Percentiles rank a stretch among this genome's conserved stretches.
These are phyloP conservation scores for Cephus cinctus DNA, from an alignment of 1,140 invertebrate genomes.

Conservation along the genomic window DNA sequence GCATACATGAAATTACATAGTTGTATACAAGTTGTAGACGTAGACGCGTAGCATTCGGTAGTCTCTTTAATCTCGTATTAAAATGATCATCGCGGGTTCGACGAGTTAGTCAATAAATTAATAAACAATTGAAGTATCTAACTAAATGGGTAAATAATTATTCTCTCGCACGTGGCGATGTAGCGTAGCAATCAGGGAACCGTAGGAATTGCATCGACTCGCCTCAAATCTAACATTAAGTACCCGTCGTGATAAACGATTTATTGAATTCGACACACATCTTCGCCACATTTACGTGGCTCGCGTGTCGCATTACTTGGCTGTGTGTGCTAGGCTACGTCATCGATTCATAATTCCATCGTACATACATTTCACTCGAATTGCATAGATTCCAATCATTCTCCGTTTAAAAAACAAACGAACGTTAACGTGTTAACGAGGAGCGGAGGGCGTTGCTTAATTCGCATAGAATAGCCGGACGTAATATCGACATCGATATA, in stretches of 20 bases:
- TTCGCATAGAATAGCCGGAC: too few relatives aligned
- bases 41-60: slow-evolving; percentile 29
- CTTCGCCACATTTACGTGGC: slow-evolving; percentile 21
- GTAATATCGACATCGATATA: too few relatives aligned
- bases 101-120: slow-evolving; percentile 41
- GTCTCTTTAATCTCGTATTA: slow-evolving; percentile 45
- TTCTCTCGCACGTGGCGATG: slow-evolving; percentile 26
- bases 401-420: too few relatives aligned
- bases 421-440: too few relatives aligned
- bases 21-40: slow-evolving; percentile 24
- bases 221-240: slow-evolving; percentile 40
- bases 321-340: slow-evolving; percentile 54
- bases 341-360: slow-evolving; percentile 34
- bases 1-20: slow-evolving; percentile 11
- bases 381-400: slow-evolving; percentile 21
- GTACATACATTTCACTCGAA: slow-evolving; percentile 2
- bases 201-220: slow-evolving; percentile 46
- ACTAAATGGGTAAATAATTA: slow-evolving; percentile 22
- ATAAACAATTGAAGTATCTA: slow-evolving; percentile 20
- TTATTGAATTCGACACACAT: slow-evolving; percentile 38
- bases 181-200: slow-evolving; percentile 37
- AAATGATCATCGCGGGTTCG: slow-evolving; percentile 38
- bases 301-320: slow-evolving; percentile 48
- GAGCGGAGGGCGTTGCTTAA: too few relatives aligned
- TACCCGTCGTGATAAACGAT: slow-evolving; percentile 22